phyloP scores from a whole-genome alignment of 2,797 vertebrate species.

The Acomys russatus region DNA sequence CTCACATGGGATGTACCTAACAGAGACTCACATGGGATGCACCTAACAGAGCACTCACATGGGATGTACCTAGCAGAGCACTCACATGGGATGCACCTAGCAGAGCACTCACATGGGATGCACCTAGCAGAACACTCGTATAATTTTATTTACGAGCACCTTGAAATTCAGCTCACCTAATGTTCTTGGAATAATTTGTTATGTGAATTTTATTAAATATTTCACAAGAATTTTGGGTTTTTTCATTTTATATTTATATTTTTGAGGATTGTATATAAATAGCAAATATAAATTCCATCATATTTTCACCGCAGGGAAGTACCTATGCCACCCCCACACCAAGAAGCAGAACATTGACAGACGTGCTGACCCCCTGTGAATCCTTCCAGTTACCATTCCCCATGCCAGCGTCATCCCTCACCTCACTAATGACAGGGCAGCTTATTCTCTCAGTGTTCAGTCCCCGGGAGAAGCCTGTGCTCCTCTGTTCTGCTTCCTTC shows the following conservation, averaged over 20 bases:
- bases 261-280: background rate
- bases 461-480: background rate
- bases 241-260: background rate
- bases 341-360: background rate
- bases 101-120: no score
- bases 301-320: background rate
- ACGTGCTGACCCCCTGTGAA: background rate
- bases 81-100: no score
- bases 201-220: background rate
- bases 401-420: background rate
- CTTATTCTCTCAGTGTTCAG: background rate
- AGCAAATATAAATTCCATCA: background rate
- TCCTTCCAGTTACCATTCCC: background rate
- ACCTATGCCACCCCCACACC: background rate
- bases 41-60: no score
- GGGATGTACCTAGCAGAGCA: no score
- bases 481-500: slow-evolving; percentile 20
- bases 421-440: background rate
- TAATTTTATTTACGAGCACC: background rate
- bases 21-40: no score
- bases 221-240: background rate
- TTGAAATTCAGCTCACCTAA: background rate
- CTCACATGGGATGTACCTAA: no score
- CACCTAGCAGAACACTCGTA: background rate
- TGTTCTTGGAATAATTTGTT: background rate